Evolutionary conservation across 2,797 vertebrate species (phyloP).

Genomic region (Urocyon cinereoargenteus): DNA sequence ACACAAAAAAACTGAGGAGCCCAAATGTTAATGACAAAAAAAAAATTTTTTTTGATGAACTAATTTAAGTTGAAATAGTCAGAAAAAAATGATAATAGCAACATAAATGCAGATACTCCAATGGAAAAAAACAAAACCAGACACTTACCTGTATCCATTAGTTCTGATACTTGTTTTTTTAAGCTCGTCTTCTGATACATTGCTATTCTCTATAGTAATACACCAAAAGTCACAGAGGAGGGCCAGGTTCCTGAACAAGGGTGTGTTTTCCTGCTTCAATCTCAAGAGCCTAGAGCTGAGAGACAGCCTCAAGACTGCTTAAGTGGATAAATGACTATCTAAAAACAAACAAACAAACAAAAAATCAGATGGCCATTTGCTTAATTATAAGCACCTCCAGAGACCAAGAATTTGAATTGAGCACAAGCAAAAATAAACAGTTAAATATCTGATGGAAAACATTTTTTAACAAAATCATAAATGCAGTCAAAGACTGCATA

Average conservation of each 20-base stretch:
- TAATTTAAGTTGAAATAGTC: constrained; percentile 22
- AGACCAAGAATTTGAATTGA: constrained; percentile 6
- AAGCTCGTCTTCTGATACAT: neutral
- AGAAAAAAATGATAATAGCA: neutral
- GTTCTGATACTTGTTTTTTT: neutral
- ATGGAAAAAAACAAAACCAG: neutral
- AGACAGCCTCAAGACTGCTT: neutral
- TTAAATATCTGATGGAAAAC: constrained; percentile 24
- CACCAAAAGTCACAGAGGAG: neutral
- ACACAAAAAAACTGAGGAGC: neutral
- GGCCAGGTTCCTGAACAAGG: neutral
- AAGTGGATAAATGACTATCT: neutral
- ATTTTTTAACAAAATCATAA: constrained; percentile 7
- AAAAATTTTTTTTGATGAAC: neutral
- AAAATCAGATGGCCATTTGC: constrained; percentile 24
- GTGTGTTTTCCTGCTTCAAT: neutral
- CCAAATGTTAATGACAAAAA: constrained; percentile 23
- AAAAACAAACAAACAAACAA: neutral
- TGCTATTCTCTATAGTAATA: neutral
- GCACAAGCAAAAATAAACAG: neutral
- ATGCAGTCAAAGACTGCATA: neutral
- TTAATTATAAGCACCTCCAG: constrained; percentile 36
- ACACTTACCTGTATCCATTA: neutral
- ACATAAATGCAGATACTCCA: neutral
- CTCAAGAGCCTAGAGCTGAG: neutral